Evolutionary conservation across 2,888 invertebrate genomes (phyloP), one percentile per base, ranked within the genome.

Genomic region (Arctia plantaginis): DNA sequence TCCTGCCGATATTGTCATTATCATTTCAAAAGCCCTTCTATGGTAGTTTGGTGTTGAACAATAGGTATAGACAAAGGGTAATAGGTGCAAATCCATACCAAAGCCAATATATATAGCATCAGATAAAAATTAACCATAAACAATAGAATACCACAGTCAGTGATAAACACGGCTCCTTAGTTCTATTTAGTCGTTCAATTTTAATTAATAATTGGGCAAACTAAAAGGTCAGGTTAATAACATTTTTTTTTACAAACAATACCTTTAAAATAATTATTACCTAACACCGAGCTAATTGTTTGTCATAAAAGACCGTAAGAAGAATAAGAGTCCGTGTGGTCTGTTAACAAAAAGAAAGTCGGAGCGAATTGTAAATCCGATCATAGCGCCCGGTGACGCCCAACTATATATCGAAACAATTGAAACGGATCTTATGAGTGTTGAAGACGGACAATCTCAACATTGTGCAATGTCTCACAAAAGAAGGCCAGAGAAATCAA

Each of bases 301-400:
- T 72, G 47, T 65, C 76, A 81, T 76, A 81, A 81, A 76, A 67
- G 72, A 78, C 62, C 44, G 80, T 77, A 84, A 85, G 89, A 86
- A 90, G 93, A 30, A 62, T 18, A 86, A n/a, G 13, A 72, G 59
- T 65, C 67, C n/a, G 76, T 76, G 76, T 73, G 76, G 76, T 71
- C 76, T 68, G 67, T 83, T 83, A 78, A 82, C 81, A 89, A 89
- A 91, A 93, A 92, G 93, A 94, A 93, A 93, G 92, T 91, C 89
- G 93, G 91, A 94, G 95, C 94, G 92, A 95, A 95, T 95, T 91
- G 90, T 92, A 93, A 94, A 94, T 93, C 90, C 89, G 92, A 94
- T 93, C 92, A 93, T 85, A 89, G 84, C 88, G 86, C 86, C 89
- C 88, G 90, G 92, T 88, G 92, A 92, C 94, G 93, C 94, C 94